Percentiles rank a stretch among this genome's conserved stretches.
These are phyloP conservation scores for Peromyscus nudipes DNA, from an alignment of 2,797 vertebrate genomes.

Conservation along the genomic window DNA sequence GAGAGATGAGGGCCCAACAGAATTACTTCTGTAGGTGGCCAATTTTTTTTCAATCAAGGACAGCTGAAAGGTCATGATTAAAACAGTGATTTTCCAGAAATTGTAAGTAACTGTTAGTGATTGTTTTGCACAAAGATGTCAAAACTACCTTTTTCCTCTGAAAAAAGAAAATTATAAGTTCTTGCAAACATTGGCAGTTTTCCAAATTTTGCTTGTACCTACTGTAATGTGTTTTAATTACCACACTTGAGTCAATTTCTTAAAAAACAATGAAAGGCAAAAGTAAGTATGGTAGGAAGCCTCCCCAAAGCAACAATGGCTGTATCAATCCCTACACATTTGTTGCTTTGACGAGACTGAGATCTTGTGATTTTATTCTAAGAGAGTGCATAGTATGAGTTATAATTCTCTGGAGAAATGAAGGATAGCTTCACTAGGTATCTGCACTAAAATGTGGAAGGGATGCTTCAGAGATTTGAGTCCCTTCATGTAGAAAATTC, in stretches of 20 bases:
- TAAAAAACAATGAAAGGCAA: conserved; percentile 80
- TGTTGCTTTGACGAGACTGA: conserved; percentile 74
- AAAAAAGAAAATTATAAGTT: conserved; percentile 89
- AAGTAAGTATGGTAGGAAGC: conserved; percentile 84
- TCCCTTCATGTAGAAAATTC: neutral
- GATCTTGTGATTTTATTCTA: conserved; percentile 7
- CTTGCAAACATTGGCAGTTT: conserved; percentile 87
- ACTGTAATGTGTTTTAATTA: conserved; percentile 91
- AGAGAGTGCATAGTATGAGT: neutral
- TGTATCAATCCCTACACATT: conserved; percentile 80
- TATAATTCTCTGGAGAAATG: conserved; percentile 2
- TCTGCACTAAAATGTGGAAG: conserved; percentile 31
- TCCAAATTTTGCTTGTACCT: conserved; percentile 87
- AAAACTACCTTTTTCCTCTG: conserved; percentile 88
- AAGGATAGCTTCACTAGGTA: neutral
- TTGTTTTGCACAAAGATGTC: conserved; percentile 90
- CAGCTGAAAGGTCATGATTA: conserved; percentile 91
- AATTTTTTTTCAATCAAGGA: conserved; percentile 90
- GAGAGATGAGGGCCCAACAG: conserved; percentile 86
- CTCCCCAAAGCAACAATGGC: conserved; percentile 86
- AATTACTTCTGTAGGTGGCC: conserved; percentile 90
- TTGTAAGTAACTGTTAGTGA: conserved; percentile 89
- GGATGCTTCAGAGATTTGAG: neutral
- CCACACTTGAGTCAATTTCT: conserved; percentile 88
- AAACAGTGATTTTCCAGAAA: conserved; percentile 89